Evolutionary conservation across 37 sponge, comb jelly and placozoan species (phyloP), one percentile per base, ranked within the genome.

Genomic region (Beroe forskalii): DNA sequence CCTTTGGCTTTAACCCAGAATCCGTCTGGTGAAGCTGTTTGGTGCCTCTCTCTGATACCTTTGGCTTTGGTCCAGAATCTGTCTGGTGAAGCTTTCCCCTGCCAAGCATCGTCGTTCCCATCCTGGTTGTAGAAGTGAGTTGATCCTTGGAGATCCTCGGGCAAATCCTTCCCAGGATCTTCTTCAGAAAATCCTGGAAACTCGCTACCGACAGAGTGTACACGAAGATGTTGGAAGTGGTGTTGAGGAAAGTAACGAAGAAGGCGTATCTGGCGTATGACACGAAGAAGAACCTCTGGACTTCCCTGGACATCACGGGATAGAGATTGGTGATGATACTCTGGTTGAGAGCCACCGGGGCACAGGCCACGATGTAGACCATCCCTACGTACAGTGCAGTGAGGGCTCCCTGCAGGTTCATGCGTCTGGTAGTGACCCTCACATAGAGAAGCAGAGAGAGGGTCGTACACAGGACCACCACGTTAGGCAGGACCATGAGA

Each of bases 401-500:
- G 17, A 80, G 48, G 1, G 55, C 55, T 20, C 86, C 86, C 27
- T 80, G 86, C 30, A 44, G 44, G 4, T 80, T 80, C 12, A 80
- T 25, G 12, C 14, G 28, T 80, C 30, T 37, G 28, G 12, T 44
- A 25, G 37, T 80, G 0, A 1, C 28, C 27, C 27, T 4, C 20
- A 80, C 55, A 6, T 42, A 80, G 86, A 44, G 0, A 19, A 80
- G 25, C 86, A 80, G 31, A 1, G 86, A 32, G 2, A 80, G 14
- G 12, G 86, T 80, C 12, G 86, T 43, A 4, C 2, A 39, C 4
- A 80, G 28, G 31, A 80, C 86, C 0, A 80, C 28, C 0, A 80
- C 28, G 55, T 80, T 80, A 17, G 86, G 86, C n/a, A 80, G 14
- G 28, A 80, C 4, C 86, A 80, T 80, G 43, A 80, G 37, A 38